These are phyloP conservation scores for Cosmorhoe ocellata DNA, from an alignment of 2,888 invertebrate species.

Conservation along the genomic window DNA sequence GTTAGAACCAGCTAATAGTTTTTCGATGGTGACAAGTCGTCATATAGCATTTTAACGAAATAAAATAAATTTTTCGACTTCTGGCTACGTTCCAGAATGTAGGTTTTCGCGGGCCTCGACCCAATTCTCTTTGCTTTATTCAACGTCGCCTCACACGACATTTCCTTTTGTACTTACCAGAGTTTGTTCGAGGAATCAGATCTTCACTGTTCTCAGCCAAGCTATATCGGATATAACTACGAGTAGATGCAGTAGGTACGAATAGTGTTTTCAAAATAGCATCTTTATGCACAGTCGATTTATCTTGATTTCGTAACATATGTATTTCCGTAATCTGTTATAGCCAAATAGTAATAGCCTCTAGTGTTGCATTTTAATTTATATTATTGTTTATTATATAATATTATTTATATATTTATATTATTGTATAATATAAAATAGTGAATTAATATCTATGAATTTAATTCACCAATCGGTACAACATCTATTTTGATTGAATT, in stretches of 20 bases:
- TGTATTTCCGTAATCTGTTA: too few relatives aligned
- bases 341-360: too few relatives aligned
- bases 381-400: too few relatives aligned
- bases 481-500: too few relatives aligned
- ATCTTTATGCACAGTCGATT: too few relatives aligned
- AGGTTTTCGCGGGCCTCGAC: conserved; percentile 59
- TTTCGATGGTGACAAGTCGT: conserved; percentile 43
- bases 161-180: conserved; percentile 54
- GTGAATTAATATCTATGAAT: too few relatives aligned
- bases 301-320: background rate
- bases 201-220: conserved; percentile 11
- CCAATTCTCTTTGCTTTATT: conserved; percentile 73
- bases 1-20: too few relatives aligned
- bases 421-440: too few relatives aligned
- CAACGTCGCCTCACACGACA: conserved; percentile 63
- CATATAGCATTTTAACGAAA: conserved; percentile 61
- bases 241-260: too few relatives aligned
- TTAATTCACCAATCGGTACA: too few relatives aligned
- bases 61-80: conserved; percentile 65
- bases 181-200: conserved; percentile 24
- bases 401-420: too few relatives aligned
- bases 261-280: background rate
- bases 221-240: conserved; percentile 15
- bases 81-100: conserved; percentile 73
- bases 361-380: too few relatives aligned